phyloP scores from a whole-genome alignment of 2,113 vertebrate genomes.

The Vidua chalybeata region DNA sequence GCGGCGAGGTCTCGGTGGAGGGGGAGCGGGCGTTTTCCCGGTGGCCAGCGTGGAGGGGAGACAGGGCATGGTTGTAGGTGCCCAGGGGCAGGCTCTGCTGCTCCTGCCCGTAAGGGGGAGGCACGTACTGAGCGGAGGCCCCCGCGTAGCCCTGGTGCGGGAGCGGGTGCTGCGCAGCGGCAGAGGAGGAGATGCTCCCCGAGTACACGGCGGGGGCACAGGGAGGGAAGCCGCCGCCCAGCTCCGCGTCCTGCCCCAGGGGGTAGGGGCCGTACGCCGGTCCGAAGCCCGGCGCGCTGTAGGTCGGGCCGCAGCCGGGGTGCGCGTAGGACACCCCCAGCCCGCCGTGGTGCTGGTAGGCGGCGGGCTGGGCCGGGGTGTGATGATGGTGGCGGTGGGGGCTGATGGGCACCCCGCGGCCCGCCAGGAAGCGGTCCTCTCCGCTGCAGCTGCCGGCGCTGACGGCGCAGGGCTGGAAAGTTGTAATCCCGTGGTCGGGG shows the following conservation, averaged over 20 bases:
- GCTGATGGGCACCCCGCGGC: constrained; percentile 86
- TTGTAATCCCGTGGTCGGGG: constrained; percentile 94
- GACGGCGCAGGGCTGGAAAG: constrained; percentile 94
- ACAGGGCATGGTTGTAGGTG: constrained; percentile 85
- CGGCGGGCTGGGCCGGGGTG: constrained; percentile 75
- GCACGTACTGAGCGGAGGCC: constrained; percentile 83
- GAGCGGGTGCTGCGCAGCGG: constrained; percentile 82
- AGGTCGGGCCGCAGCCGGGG: constrained; percentile 83
- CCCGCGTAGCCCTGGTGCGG: constrained; percentile 87
- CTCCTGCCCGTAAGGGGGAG: constrained; percentile 88
- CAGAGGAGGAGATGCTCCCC: constrained; percentile 81
- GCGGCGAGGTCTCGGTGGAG: constrained; percentile 82
- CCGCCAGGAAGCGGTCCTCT: constrained; percentile 89
- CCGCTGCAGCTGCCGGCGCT: constrained; percentile 86
- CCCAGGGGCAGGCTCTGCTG: constrained; percentile 80
- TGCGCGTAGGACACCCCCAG: constrained; percentile 89
- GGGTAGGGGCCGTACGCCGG: constrained; percentile 85
- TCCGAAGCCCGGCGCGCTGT: constrained; percentile 87
- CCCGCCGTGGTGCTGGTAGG: constrained; percentile 84
- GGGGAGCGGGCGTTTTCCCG: constrained; percentile 89
- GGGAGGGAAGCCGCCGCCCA: constrained; percentile 83
- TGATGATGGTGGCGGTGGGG: constrained; percentile 77
- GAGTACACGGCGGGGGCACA: constrained; percentile 91
- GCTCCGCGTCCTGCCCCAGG: constrained; percentile 90
- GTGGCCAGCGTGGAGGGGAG: constrained; percentile 86